These are phyloP conservation scores for Shargacucullia verbasci DNA, from an alignment of 2,888 invertebrate species.

Conservation along the genomic window DNA sequence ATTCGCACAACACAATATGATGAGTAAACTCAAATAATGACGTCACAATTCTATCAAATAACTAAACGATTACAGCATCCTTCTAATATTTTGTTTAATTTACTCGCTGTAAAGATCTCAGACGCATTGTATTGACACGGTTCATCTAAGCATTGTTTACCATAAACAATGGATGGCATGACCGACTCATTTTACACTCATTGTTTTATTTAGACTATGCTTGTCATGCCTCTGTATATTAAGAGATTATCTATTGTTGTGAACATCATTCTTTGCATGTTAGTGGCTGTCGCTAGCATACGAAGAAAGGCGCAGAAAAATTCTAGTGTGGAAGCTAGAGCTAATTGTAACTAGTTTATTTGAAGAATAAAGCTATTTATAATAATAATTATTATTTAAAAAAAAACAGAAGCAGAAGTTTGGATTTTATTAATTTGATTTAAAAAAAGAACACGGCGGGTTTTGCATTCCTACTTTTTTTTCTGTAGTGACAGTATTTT, in stretches of 20 bases:
- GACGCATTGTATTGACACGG: constrained; percentile 37
- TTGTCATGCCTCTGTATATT: constrained; percentile 25
- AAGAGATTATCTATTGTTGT: constrained; percentile 25
- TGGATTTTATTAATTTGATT: too few relatives aligned
- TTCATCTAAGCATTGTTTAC: constrained; percentile 43
- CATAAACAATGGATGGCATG: constrained; percentile 26
- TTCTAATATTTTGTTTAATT: constrained; percentile 27
- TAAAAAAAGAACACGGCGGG: too few relatives aligned
- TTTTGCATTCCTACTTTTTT: too few relatives aligned
- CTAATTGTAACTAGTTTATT: too few relatives aligned
- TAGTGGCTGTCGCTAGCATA: not conserved
- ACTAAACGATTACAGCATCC: constrained; percentile 26
- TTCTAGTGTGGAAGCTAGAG: too few relatives aligned
- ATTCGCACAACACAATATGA: not conserved
- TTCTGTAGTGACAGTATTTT: too few relatives aligned
- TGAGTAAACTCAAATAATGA: constrained; percentile 2
- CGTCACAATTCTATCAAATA: constrained; percentile 8
- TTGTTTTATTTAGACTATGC: constrained; percentile 52
- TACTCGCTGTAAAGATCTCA: constrained; percentile 23
- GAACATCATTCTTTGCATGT: constrained; percentile 21
- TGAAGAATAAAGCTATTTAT: too few relatives aligned
- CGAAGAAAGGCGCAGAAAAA: not conserved
- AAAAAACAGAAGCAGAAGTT: too few relatives aligned
- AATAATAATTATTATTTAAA: too few relatives aligned
- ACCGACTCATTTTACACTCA: constrained; percentile 37